These are phyloP conservation scores for Phalera bucephala DNA, from an alignment of 2,888 invertebrate genomes.

Conservation along the genomic window DNA sequence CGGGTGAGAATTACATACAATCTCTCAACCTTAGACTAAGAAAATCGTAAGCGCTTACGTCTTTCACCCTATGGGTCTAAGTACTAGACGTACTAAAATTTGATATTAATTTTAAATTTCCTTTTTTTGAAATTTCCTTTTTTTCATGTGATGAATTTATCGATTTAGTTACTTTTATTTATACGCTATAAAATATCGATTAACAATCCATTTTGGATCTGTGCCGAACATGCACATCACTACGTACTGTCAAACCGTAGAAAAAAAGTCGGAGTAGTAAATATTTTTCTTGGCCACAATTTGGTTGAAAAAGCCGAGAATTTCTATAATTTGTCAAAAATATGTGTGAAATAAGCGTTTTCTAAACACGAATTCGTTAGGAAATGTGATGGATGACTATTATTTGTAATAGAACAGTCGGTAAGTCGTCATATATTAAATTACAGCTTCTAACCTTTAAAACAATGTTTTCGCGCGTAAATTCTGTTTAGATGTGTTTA, in stretches of 20 bases:
- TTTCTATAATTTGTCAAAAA: constrained; percentile 14
- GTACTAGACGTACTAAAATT: too few relatives aligned
- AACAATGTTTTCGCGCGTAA: constrained; percentile 52
- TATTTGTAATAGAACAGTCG: too few relatives aligned
- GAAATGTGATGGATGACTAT: constrained; percentile 15
- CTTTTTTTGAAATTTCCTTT: too few relatives aligned
- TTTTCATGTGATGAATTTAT: too few relatives aligned
- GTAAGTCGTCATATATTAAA: constrained; percentile 32
- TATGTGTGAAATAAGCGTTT: constrained; percentile 9
- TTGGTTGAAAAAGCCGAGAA: constrained; percentile 10
- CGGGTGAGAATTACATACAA: too few relatives aligned
- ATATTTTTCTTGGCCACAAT: constrained; percentile 33
- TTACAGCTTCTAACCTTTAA: constrained; percentile 40
- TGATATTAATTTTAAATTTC: too few relatives aligned
- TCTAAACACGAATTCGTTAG: constrained; percentile 4
- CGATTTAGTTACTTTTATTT: too few relatives aligned
- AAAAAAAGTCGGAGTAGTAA: constrained; percentile 35
- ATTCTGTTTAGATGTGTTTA: constrained; percentile 30
- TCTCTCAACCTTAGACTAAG: too few relatives aligned
- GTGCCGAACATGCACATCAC: not conserved
- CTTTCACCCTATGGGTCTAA: too few relatives aligned
- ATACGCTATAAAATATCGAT: too few relatives aligned
- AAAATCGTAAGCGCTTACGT: too few relatives aligned
- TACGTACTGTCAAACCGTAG: not conserved
- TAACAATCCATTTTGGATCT: not conserved